Evolutionary conservation across 2,797 vertebrate genomes (phyloP).

Genomic region (Sylvilagus floridanus): DNA sequence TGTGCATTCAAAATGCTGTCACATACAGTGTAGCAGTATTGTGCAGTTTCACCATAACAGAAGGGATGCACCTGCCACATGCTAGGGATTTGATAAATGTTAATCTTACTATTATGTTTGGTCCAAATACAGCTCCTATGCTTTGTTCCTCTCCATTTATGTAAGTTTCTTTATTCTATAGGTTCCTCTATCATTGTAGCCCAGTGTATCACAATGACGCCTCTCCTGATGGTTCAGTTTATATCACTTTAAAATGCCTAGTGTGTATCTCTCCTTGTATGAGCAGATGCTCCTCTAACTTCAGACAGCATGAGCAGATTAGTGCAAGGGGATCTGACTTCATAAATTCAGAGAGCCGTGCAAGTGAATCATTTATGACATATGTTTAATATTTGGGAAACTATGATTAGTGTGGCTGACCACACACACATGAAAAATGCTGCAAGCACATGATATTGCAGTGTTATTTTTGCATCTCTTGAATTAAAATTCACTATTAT

Average conservation of each 20-base stretch:
- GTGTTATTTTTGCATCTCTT: not conserved
- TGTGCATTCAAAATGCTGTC: not conserved
- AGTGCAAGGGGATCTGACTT: not conserved
- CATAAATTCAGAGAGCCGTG: not conserved
- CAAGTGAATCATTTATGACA: not conserved
- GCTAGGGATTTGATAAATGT: not conserved
- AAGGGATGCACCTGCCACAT: not conserved
- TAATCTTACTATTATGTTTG: not conserved
- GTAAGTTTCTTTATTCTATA: not conserved
- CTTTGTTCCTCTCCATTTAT: not conserved
- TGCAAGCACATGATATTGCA: not conserved
- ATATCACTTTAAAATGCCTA: not conserved
- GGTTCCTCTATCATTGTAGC: not conserved
- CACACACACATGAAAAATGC: not conserved
- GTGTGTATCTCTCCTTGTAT: not conserved
- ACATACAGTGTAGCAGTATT: not conserved
- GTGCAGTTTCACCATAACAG: not conserved
- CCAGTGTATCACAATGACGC: not conserved
- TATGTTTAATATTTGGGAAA: conserved; percentile 3
- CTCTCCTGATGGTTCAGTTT: not conserved
- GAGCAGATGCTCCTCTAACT: not conserved
- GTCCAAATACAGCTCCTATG: not conserved
- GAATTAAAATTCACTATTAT: not conserved
- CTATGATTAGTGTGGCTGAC: not conserved
- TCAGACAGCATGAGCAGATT: not conserved